phyloP scores from a whole-genome alignment of 2,113 vertebrate genomes.

The Cairina moschata region DNA sequence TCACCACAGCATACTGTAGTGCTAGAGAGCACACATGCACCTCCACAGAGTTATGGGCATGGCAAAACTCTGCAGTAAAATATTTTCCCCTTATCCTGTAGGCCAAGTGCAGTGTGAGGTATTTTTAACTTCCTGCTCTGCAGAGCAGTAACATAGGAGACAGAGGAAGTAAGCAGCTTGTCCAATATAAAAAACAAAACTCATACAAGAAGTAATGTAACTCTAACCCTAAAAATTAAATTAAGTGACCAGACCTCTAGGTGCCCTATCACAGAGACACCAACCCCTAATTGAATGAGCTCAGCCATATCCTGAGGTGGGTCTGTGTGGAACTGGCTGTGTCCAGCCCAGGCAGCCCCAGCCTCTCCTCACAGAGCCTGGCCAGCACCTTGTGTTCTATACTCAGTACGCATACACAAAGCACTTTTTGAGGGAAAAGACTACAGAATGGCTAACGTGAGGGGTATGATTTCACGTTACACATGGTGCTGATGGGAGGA shows the following conservation, averaged over 20 bases:
- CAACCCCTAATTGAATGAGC: accelerated
- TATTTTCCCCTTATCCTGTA: neutral
- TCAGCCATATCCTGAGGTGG: neutral
- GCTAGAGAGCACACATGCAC: neutral
- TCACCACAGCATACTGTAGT: neutral
- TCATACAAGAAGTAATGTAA: neutral
- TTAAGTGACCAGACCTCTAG: neutral
- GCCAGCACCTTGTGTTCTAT: neutral
- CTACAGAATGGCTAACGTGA: accelerated
- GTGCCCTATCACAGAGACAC: neutral
- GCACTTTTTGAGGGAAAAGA: neutral
- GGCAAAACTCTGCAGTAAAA: neutral
- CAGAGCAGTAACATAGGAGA: neutral
- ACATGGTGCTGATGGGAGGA: neutral
- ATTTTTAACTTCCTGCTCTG: neutral
- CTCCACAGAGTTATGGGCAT: neutral
- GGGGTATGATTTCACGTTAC: accelerated
- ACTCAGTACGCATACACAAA: accelerated
- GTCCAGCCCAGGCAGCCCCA: accelerated
- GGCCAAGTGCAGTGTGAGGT: neutral
- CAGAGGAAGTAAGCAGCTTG: neutral
- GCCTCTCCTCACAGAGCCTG: neutral
- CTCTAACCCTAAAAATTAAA: neutral
- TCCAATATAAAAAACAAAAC: neutral
- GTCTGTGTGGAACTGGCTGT: neutral